Conservation (phyloP, 2,888 invertebrate species). For the Lymantria dispar region DNA sequence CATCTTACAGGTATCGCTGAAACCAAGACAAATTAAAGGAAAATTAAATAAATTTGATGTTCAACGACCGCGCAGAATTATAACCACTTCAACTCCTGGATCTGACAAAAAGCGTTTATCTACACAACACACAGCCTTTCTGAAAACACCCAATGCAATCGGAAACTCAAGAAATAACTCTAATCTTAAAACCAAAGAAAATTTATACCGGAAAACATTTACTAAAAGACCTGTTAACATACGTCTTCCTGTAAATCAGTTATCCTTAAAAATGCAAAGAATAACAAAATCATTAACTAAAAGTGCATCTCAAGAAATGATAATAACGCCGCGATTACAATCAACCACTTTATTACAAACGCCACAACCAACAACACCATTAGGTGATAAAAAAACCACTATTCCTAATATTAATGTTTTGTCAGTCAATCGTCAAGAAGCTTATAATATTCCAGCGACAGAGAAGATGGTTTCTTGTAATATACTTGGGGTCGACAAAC, state of each 20-base stretch:
- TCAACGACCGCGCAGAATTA: background rate
- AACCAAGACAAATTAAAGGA: background rate
- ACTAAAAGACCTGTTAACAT: conserved; percentile 2
- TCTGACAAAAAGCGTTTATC: background rate
- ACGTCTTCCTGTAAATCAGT: background rate
- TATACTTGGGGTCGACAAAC: conserved; percentile 1
- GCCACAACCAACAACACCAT: background rate
- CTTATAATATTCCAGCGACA: background rate
- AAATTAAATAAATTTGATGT: background rate
- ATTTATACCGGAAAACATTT: background rate
- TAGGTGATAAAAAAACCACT: background rate
- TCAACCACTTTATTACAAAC: background rate
- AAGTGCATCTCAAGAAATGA: background rate
- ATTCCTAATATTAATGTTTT: background rate
- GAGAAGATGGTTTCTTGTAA: conserved; percentile 1
- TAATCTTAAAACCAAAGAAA: background rate
- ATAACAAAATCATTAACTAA: background rate
- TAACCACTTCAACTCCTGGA: background rate
- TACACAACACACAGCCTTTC: background rate
- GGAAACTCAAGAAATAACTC: background rate
- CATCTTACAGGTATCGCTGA: background rate
- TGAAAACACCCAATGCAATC: background rate
- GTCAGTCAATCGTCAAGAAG: conserved; percentile 12
- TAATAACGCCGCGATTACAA: background rate
- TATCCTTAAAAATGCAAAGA: background rate